A percentile compares a stretch with the other conserved stretches of the same genome.
These are phyloP conservation scores for Helleia helle DNA, from an alignment of 2,888 invertebrate species.

Conservation along the genomic window DNA sequence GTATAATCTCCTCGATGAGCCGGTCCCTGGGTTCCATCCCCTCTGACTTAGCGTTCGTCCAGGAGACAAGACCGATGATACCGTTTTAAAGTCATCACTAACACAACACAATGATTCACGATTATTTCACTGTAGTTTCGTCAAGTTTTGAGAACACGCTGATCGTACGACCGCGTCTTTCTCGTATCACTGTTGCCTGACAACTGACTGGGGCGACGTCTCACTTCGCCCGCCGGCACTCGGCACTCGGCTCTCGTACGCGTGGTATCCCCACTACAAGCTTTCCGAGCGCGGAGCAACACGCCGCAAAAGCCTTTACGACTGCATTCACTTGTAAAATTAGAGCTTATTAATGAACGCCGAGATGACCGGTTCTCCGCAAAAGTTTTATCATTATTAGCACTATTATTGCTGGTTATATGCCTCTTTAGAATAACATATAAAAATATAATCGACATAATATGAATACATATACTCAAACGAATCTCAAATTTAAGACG, in stretches of 20 bases:
- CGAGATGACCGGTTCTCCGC: too few relatives aligned
- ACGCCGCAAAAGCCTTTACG: too few relatives aligned
- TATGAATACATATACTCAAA: too few relatives aligned
- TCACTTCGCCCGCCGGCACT: slow-evolving; percentile 19
- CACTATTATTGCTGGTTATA: too few relatives aligned
- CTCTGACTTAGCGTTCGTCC: slow-evolving; percentile 65
- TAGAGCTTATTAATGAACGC: too few relatives aligned
- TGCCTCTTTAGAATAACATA: too few relatives aligned
- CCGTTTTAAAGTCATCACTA: slow-evolving; percentile 66
- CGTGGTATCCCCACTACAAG: slow-evolving; percentile 32
- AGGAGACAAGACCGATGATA: slow-evolving; percentile 54
- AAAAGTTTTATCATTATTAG: too few relatives aligned
- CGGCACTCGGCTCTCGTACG: slow-evolving; percentile 33
- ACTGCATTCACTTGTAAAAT: too few relatives aligned
- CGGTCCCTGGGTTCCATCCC: slow-evolving; percentile 64
- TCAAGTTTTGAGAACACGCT: slow-evolving; percentile 69
- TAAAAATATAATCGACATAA: too few relatives aligned
- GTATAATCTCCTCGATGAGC: slow-evolving; percentile 62
- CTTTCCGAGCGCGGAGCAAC: too few relatives aligned
- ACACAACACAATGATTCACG: slow-evolving; percentile 56
- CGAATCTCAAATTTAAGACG: too few relatives aligned
- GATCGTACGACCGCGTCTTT: slow-evolving; percentile 63
- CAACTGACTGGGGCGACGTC: slow-evolving; percentile 44
- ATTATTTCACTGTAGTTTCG: slow-evolving; percentile 58
- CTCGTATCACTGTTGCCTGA: slow-evolving; percentile 56